Base-by-base conservation (phyloP, 2,113 vertebrate genomes). In the Danio rerio region DNA sequence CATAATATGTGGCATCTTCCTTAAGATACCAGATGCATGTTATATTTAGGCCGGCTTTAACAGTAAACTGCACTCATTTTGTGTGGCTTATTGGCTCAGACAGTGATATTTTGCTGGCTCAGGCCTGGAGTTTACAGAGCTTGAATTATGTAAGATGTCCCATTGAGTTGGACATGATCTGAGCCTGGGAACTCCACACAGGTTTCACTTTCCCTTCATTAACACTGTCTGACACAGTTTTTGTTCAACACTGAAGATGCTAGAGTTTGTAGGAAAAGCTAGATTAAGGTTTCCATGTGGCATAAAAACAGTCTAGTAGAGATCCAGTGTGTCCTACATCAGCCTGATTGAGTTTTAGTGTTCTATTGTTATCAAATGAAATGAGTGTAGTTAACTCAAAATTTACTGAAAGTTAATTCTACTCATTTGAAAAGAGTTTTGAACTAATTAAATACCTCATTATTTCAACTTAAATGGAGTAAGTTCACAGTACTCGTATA, bases 121-220 rank as follows among this genome's bases (percentile, higher is more conserved):
- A 63, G 18, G 45, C 74, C 45, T 62, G 43, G 12, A 50, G 55
- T 62, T 55, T 52, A 73, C 21, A 31, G 45, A 50, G 18, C 12
- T 63, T 63, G 43, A 52, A 42, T 66, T 40, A 63, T 78, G 47
- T 78, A 78, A 78, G 20, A 52, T 42, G 47, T 52, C 47, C 47
- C 4, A 8, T 66, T 78, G 76, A 53, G 61, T 65, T 40, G 1
- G 13, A 52, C 75, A 42, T 65, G 20, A 78, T 49, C 96, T 66
- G 49, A 78, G 47, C 61, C 47, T 78, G 61, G 15, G 45, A 66
- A 78, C 21, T 63, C 50, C 0, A 63, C 15, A 43, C 15, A 20
- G 21, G 21, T 55, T 66, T 66, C 47, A 43, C 9, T 40, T 78
- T 78, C 45, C 6, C 16, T 59, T 58, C 55, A 43, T 43, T 45